Evolutionary conservation across 2,113 vertebrate species (phyloP), one percentile per base, ranked within the genome.

Genomic region (Phoxinus phoxinus): DNA sequence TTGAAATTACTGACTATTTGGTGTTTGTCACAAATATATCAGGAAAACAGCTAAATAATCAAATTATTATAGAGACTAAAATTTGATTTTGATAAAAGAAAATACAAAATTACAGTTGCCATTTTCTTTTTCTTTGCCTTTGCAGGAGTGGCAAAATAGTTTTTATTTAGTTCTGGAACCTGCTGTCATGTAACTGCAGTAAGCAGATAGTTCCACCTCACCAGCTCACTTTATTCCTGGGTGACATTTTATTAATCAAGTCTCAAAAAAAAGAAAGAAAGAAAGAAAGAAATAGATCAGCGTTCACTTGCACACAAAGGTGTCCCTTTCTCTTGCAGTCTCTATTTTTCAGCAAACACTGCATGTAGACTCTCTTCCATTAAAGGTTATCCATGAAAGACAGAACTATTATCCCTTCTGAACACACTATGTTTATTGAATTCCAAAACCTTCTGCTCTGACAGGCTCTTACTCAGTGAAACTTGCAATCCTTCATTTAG

Each of bases 381-480:
- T 78, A 41, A 79, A 67, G 46, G n/a, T 44, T 85, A 71, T 48
- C 15, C 46, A 58, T 69, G 61, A 37, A 56, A 10, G 61, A n/a
- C 61, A 77, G 76, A n/a, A 6, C 63, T 69, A 85, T 85, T 77
- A 71, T 79, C n/a, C 9, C 12, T 56, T 25, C 25, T 75, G 69
- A 71, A 65, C 32, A 65, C 44, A 37, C 44, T 27, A 37, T 25
- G 59, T 74, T 41, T 19, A 81, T 9, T 74, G 27, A 59, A 81
- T 48, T 86, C 46, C 3, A 61, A 21, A 59, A 25, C 32, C 53
- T 79, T 79, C 6, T 41, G 53, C 32, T 59, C 53, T n/a, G 76
- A 4, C 21, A 79, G n/a, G 32, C 11, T 79, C 12, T 79, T 41
- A 13, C 32, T 41, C 53, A 17, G 23, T 59, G 32, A 78, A 59